A percentile compares a stretch with the other conserved stretches of the same genome.
Evolutionary conservation across 2,888 invertebrate species (phyloP).

Genomic region (Drosophila tripunctata): DNA sequence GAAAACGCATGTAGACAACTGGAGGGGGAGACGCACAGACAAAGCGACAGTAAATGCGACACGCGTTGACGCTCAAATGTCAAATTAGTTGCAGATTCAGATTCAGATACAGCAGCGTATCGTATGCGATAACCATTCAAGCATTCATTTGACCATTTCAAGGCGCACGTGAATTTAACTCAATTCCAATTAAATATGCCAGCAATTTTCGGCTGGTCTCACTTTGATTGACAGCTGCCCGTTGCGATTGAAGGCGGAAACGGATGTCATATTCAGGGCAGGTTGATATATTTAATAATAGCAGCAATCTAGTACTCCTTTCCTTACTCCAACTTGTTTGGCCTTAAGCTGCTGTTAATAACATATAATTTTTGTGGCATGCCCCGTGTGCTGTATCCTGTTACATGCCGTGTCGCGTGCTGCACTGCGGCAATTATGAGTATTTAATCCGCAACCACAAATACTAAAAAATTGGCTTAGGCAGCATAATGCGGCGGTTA

Average conservation of each 20-base stretch:
- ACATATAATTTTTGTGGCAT: slow-evolving; percentile 63
- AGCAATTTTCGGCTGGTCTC: slow-evolving; percentile 4
- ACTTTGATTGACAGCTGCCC: slow-evolving; percentile 68
- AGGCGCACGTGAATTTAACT: slow-evolving; percentile 34
- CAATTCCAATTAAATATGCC: slow-evolving; percentile 57
- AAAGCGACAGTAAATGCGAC: slow-evolving; percentile 25
- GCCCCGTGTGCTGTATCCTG: slow-evolving; percentile 53
- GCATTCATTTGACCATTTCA: neutral
- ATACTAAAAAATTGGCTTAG: slow-evolving; percentile 70
- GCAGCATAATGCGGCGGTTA: slow-evolving; percentile 39
- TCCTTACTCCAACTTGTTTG: slow-evolving; percentile 20
- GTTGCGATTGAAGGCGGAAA: slow-evolving; percentile 51
- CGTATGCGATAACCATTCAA: slow-evolving; percentile 32
- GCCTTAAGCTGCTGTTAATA: slow-evolving; percentile 69
- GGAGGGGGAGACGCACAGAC: neutral
- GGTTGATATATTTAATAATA: slow-evolving; percentile 55
- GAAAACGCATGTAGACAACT: slow-evolving; percentile 1
- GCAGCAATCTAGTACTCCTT: slow-evolving; percentile 7
- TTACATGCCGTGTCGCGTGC: slow-evolving; percentile 67
- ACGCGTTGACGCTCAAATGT: slow-evolving; percentile 52
- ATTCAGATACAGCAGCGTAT: neutral
- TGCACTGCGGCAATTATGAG: slow-evolving; percentile 70
- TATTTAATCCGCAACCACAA: slow-evolving; percentile 79
- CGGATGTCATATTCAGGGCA: slow-evolving; percentile 60
- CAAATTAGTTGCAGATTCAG: slow-evolving; percentile 30